Conservation (phyloP, 2,797 vertebrate species). For the Menidia menidia region DNA sequence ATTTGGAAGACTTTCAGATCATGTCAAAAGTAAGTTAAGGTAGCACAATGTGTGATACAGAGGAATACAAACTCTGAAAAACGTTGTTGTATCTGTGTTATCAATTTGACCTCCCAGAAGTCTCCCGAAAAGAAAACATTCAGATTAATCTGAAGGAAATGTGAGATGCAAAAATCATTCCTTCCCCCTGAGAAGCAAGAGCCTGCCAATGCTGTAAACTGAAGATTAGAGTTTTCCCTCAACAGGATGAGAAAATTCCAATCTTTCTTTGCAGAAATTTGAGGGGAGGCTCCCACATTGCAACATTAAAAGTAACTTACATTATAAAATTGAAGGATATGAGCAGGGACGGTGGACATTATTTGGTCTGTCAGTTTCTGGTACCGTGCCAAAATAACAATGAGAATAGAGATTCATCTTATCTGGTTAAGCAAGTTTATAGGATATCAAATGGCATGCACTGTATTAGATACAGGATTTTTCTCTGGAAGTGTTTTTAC, state of each 20-base stretch:
- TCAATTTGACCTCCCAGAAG: neutral
- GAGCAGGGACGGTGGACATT: constrained; percentile 39
- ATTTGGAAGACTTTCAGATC: neutral
- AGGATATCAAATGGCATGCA: constrained; percentile 6
- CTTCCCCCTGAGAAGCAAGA: neutral
- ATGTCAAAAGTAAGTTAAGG: neutral
- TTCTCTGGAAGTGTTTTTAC: neutral
- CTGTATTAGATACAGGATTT: constrained; percentile 7
- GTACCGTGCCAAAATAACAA: no score
- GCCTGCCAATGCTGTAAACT: neutral
- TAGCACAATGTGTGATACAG: neutral
- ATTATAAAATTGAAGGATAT: constrained; percentile 35
- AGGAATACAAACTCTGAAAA: neutral
- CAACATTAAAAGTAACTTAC: constrained; percentile 29
- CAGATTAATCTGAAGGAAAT: neutral
- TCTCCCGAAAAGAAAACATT: constrained; percentile 8
- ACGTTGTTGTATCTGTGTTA: neutral
- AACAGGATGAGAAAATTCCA: constrained; percentile 5
- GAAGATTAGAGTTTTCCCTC: neutral
- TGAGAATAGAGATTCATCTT: no score
- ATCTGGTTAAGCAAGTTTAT: constrained; percentile 17
- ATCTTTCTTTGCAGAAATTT: constrained; percentile 32
- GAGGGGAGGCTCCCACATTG: constrained; percentile 28
- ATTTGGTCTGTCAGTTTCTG: constrained; percentile 39
- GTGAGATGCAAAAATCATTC: neutral